phyloP scores from a whole-genome alignment of 2,797 vertebrate genomes.

The Amniataba percoides region DNA sequence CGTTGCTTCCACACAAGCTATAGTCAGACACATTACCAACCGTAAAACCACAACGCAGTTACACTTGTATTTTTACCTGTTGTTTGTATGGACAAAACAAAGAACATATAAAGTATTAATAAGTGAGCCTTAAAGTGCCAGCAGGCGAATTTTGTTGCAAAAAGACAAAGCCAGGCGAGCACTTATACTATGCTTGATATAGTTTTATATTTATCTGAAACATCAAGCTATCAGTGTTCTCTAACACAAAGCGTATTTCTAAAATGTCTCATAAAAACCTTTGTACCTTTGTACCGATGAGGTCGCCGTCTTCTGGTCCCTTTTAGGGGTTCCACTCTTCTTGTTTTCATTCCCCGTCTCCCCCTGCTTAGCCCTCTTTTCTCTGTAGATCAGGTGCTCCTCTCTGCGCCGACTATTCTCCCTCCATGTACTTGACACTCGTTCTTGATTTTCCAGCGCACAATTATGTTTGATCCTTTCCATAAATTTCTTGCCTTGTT shows the following conservation, averaged over 20 bases:
- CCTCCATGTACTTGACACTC: background rate
- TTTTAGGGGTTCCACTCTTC: constrained; percentile 23
- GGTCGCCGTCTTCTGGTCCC: constrained; percentile 17
- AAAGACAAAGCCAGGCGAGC: background rate
- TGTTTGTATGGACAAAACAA: too few relatives aligned
- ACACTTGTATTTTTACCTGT: background rate
- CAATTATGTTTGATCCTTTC: constrained; percentile 40
- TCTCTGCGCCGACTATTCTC: constrained; percentile 23
- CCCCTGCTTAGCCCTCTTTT: constrained; percentile 7
- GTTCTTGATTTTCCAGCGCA: background rate
- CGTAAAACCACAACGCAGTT: too few relatives aligned
- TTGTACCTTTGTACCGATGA: constrained; percentile 55
- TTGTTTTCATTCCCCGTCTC: constrained; percentile 24
- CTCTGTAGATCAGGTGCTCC: constrained; percentile 24
- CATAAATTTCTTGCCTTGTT: constrained; percentile 72
- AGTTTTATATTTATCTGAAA: background rate
- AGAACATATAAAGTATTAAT: too few relatives aligned
- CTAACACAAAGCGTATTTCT: background rate
- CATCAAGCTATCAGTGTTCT: background rate
- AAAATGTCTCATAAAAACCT: background rate
- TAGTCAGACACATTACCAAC: background rate
- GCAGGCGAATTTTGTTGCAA: background rate
- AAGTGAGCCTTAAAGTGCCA: background rate
- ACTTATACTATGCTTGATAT: background rate
- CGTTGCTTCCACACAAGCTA: background rate